Conservation (phyloP, 2,888 invertebrate species). For the Cartodere bifasciata region DNA sequence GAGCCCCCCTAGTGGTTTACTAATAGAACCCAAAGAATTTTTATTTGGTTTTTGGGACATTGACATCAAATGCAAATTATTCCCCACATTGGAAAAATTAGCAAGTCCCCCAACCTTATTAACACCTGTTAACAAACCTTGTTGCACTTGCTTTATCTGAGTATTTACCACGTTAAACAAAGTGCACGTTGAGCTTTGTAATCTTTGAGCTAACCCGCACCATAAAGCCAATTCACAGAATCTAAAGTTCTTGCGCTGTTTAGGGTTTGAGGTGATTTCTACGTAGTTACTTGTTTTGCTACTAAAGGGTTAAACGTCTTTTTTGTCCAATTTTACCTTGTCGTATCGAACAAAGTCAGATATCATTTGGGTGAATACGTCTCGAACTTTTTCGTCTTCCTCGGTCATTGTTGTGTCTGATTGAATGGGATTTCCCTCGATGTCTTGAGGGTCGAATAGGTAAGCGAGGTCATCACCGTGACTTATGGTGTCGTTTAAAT, state of each 20-base stretch:
- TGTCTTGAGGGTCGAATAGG: slow-evolving; percentile 52
- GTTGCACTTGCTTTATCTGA: too few species aligned
- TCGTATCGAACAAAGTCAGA: slow-evolving; percentile 51
- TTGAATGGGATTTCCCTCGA: slow-evolving; percentile 43
- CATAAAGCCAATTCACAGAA: slow-evolving; percentile 59
- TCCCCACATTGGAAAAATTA: too few species aligned
- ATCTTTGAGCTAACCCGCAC: slow-evolving; percentile 46
- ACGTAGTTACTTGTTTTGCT: slow-evolving; percentile 39
- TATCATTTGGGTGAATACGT: slow-evolving; percentile 51
- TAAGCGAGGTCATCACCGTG: slow-evolving; percentile 65
- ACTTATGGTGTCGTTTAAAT: slow-evolving; percentile 35
- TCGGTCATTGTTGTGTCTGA: slow-evolving; percentile 29
- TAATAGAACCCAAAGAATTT: too few species aligned
- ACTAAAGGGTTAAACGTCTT: slow-evolving; percentile 32
- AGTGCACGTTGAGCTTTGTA: slow-evolving; percentile 42
- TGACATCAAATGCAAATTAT: too few species aligned
- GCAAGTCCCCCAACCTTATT: too few species aligned
- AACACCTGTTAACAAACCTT: too few species aligned
- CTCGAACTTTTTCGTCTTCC: slow-evolving; percentile 51
- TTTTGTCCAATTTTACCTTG: slow-evolving; percentile 28
- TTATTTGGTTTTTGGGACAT: too few species aligned
- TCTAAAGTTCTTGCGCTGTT: slow-evolving; percentile 37
- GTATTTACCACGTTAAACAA: slow-evolving; percentile 25
- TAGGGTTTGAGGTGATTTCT: slow-evolving; percentile 39
- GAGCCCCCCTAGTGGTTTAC: too few species aligned